These are phyloP conservation scores for Myotis lucifugus DNA, from an alignment of 2,113 vertebrate species.

Conservation along the genomic window DNA sequence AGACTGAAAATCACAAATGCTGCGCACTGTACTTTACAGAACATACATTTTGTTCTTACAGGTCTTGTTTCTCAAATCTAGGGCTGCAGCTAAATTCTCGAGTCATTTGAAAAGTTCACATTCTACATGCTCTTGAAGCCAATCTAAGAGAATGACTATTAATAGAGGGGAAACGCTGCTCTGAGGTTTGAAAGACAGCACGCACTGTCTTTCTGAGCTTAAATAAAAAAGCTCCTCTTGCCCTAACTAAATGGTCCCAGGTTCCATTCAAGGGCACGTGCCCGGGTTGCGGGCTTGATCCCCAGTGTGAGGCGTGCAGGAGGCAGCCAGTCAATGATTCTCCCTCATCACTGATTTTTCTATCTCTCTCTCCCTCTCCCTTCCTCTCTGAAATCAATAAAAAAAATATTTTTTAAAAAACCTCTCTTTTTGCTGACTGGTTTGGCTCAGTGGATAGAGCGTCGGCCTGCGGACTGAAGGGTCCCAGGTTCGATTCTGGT, in stretches of 20 bases:
- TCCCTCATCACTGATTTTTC: no score
- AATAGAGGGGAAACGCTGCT: not conserved
- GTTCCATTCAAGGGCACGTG: no score
- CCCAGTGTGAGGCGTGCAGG: no score
- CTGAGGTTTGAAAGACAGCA: slow-evolving; percentile 6
- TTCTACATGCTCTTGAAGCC: not conserved
- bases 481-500: no score
- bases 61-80: slow-evolving; percentile 27
- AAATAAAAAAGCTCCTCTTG: not conserved
- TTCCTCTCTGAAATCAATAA: no score
- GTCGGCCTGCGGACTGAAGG: no score
- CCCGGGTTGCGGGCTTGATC: no score
- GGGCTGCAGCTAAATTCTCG: not conserved
- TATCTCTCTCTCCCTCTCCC: no score
- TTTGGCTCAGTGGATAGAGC: no score
- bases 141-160: not conserved
- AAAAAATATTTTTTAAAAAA: not conserved
- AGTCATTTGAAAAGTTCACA: not conserved
- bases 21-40: not conserved
- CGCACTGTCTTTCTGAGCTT: not conserved
- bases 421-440: no score
- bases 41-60: not conserved
- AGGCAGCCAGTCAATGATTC: no score
- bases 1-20: not conserved
- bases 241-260: no score